Conservation (phyloP, 1,140 invertebrate species). For the Drosophila teissieri region DNA sequence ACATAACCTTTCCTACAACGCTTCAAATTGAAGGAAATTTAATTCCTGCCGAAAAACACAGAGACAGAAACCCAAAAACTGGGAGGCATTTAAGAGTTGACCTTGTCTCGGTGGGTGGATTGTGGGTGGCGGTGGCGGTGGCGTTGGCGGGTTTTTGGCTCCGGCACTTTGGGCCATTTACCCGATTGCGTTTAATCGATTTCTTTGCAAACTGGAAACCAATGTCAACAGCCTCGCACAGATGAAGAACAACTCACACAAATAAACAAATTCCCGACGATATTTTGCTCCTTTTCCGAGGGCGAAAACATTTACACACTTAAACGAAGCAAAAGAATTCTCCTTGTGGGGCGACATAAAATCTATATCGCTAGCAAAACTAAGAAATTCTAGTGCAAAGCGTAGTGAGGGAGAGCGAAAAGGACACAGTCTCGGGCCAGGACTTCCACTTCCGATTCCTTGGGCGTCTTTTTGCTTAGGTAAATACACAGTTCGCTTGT, state of each 20-base stretch:
- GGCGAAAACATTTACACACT: slow-evolving; percentile 61
- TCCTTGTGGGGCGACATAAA: slow-evolving; percentile 45
- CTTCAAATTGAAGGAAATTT: slow-evolving; percentile 17
- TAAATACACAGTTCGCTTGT: slow-evolving; percentile 37
- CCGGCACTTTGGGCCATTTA: slow-evolving; percentile 54
- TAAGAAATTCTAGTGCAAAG: slow-evolving; percentile 54
- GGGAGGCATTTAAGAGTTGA: slow-evolving; percentile 59
- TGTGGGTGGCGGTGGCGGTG: slow-evolving; percentile 16
- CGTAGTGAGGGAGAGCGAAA: slow-evolving; percentile 7
- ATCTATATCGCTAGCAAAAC: slow-evolving; percentile 56
- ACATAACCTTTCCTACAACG: not conserved
- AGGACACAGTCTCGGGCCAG: slow-evolving; percentile 8
- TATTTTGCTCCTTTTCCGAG: slow-evolving; percentile 48
- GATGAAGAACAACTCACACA: slow-evolving; percentile 27
- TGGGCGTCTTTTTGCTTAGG: slow-evolving; percentile 37
- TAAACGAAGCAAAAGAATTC: slow-evolving; percentile 60
- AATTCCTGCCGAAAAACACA: slow-evolving; percentile 38
- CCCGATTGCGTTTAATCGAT: slow-evolving; percentile 69
- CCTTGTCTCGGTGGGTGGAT: slow-evolving; percentile 37
- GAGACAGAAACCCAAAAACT: slow-evolving; percentile 28
- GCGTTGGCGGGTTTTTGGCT: slow-evolving; percentile 24
- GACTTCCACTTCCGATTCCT: slow-evolving; percentile 3
- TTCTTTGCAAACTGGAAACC: slow-evolving; percentile 68
- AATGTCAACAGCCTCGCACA: slow-evolving; percentile 66
- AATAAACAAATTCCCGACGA: slow-evolving; percentile 51